A percentile compares a stretch with the other conserved stretches of the same genome.
Evolutionary conservation across 2,888 invertebrate species (phyloP).

Genomic region (Xestia xanthographa): DNA sequence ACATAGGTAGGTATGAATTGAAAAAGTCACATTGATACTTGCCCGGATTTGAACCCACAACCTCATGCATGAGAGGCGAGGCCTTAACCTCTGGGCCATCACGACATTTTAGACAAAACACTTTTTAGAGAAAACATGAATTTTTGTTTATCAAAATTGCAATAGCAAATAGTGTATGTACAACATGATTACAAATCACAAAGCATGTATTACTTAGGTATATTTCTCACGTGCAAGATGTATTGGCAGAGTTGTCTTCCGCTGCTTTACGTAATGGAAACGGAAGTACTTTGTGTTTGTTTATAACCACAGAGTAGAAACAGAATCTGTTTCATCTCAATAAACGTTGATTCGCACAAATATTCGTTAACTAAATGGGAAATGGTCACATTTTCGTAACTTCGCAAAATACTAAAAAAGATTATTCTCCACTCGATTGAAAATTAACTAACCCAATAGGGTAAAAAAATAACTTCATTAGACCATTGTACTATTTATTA

Average conservation of each 20-base stretch:
- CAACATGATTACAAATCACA: slow-evolving; percentile 18
- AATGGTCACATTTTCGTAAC: neutral
- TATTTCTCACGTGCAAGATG: slow-evolving; percentile 37
- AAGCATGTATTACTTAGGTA: slow-evolving; percentile 12
- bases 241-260: slow-evolving; percentile 53
- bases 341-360: neutral
- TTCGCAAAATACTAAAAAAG: neutral
- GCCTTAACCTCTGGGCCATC: too few species aligned
- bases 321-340: neutral
- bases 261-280: slow-evolving; percentile 21
- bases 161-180: neutral
- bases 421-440: neutral
- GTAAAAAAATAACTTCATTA: neutral
- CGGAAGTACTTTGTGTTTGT: slow-evolving; percentile 37
- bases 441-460: neutral
- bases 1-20: too few species aligned
- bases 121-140: too few species aligned
- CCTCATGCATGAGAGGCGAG: too few species aligned
- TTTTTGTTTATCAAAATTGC: neutral
- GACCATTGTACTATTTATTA: neutral
- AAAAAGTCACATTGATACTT: too few species aligned
- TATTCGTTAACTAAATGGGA: neutral
- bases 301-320: neutral
- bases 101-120: too few species aligned
- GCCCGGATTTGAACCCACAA: too few species aligned